phyloP scores from a whole-genome alignment of 2,888 invertebrate genomes.

The Chymomyza amoena region DNA sequence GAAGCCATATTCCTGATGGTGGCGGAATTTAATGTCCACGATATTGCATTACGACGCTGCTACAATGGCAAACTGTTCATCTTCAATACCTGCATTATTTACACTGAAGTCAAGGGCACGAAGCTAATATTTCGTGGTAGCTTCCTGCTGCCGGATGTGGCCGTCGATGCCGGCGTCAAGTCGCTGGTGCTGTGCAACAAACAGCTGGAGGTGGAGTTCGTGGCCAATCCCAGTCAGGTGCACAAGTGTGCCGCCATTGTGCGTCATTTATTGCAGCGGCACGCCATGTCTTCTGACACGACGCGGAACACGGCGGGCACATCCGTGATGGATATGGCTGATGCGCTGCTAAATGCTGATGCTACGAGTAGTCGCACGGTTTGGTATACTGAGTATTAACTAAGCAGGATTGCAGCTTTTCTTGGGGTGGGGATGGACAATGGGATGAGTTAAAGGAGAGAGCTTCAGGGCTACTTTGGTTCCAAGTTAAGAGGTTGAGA shows the following conservation, averaged over 20 bases:
- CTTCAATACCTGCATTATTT: conserved; percentile 39
- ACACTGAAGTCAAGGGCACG: conserved; percentile 24
- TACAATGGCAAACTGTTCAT: conserved; percentile 39
- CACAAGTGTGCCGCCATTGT: background rate
- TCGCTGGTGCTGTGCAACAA: conserved; percentile 40
- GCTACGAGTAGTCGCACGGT: conserved; percentile 15
- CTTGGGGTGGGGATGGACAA: too few relatives aligned
- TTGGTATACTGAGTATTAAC: conserved; percentile 23
- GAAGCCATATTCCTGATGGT: conserved; percentile 27
- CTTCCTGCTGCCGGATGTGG: conserved; percentile 37
- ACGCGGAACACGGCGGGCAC: background rate
- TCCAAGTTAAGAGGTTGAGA: background rate
- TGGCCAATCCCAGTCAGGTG: background rate
- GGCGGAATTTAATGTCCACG: conserved; percentile 26
- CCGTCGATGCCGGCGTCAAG: conserved; percentile 31
- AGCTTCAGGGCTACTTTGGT: background rate
- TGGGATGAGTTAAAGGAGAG: background rate
- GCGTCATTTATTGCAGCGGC: conserved; percentile 11
- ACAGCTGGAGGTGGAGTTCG: conserved; percentile 36
- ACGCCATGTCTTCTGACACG: too few relatives aligned
- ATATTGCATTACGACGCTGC: conserved; percentile 18
- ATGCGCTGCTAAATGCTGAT: background rate
- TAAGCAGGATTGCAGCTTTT: too few relatives aligned
- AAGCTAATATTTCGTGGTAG: conserved; percentile 28
- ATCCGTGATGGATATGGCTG: background rate